These are phyloP conservation scores for Thyatira batis DNA, from an alignment of 2,888 invertebrate species.

Conservation along the genomic window DNA sequence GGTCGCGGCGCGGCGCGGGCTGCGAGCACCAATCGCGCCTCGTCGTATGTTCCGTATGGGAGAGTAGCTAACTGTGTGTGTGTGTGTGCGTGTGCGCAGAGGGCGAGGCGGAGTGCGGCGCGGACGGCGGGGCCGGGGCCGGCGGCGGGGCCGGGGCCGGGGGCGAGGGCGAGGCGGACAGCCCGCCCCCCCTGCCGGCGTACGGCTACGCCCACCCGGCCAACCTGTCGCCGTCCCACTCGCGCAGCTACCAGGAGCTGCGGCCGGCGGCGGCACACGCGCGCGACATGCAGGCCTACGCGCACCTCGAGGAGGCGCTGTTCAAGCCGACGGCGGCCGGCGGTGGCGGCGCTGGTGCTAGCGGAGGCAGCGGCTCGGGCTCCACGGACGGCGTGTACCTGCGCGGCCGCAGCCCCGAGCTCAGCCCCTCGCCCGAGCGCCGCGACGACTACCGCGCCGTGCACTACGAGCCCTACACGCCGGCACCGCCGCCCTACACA, in stretches of 20 bases:
- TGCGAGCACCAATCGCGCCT: constrained; percentile 14
- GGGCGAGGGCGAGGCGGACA: constrained; percentile 55
- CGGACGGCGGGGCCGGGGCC: constrained; percentile 44
- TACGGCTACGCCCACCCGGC: constrained; percentile 66
- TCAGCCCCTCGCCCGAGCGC: constrained; percentile 60
- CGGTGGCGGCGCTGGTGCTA: constrained; percentile 36
- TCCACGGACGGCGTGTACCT: constrained; percentile 61
- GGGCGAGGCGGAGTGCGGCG: constrained; percentile 61
- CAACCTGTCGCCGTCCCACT: constrained; percentile 63
- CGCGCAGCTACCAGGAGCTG: constrained; percentile 79
- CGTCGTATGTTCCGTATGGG: constrained; percentile 1
- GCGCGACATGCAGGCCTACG: constrained; percentile 75
- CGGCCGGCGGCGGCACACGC: constrained; percentile 65
- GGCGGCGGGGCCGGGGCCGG: constrained; percentile 45
- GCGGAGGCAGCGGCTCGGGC: too few relatives aligned
- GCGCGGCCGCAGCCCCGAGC: constrained; percentile 61
- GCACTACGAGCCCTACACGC: constrained; percentile 66
- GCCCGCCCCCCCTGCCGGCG: constrained; percentile 66
- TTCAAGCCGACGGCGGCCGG: constrained; percentile 43
- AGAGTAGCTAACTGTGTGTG: constrained; percentile 9
- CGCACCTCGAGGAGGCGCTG: constrained; percentile 64
- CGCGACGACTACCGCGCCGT: constrained; percentile 62
- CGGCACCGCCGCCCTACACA: constrained; percentile 54
- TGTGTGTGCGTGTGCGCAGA: constrained; percentile 61
- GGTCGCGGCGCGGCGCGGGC: constrained; percentile 7